Percentiles rank a stretch among this genome's conserved stretches.
These are phyloP conservation scores for Euura lappo DNA, from an alignment of 1,140 invertebrate genomes.

Conservation along the genomic window DNA sequence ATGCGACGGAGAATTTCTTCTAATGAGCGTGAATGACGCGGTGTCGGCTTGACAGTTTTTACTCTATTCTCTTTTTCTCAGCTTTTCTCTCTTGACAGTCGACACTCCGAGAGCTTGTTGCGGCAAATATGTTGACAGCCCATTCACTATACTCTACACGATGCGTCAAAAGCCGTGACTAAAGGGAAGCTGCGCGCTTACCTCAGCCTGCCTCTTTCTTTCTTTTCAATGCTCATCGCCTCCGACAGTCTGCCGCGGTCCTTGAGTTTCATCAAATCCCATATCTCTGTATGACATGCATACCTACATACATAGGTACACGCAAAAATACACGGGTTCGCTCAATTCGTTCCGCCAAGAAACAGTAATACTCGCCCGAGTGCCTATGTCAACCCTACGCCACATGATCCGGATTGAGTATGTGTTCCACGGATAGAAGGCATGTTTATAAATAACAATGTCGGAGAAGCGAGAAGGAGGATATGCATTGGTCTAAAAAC, in stretches of 20 bases:
- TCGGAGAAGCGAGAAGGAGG: background rate
- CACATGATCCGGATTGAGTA: background rate
- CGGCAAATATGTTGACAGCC: constrained; percentile 48
- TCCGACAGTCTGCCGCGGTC: background rate
- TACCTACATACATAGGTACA: too few species aligned
- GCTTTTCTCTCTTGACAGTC: constrained; percentile 20
- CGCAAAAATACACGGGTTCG: too few species aligned
- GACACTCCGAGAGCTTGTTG: constrained; percentile 29
- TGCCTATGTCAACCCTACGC: too few species aligned
- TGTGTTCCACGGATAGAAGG: background rate
- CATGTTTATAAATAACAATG: background rate
- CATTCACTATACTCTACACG: constrained; percentile 38
- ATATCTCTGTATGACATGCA: too few species aligned
- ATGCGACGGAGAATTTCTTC: constrained; percentile 33
- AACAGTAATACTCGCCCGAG: background rate
- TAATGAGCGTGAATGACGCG: constrained; percentile 42
- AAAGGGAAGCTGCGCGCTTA: constrained; percentile 22
- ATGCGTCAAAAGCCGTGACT: constrained; percentile 28
- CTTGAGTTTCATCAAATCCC: background rate
- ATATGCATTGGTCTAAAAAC: background rate
- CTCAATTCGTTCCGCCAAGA: background rate
- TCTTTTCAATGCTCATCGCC: background rate
- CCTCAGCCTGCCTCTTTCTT: constrained; percentile 11
- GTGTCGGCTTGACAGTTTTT: constrained; percentile 32
- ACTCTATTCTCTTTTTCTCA: constrained; percentile 16